Base-by-base conservation (phyloP, 2,888 invertebrate species). In the Diploptera punctata region DNA sequence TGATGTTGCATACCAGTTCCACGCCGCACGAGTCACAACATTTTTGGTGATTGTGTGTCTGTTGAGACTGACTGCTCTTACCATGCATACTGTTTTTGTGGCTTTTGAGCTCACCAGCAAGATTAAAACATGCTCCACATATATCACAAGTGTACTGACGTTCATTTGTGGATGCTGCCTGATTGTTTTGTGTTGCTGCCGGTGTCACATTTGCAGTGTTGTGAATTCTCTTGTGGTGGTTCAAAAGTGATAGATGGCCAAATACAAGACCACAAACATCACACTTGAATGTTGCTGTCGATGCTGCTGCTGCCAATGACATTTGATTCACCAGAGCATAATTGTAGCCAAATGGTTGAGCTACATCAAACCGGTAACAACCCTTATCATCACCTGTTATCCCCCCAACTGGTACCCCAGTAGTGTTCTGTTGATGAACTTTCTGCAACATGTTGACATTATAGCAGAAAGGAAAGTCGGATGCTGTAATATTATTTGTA, bases 221-320 rank as follows among this genome's bases (percentile, higher is more conserved):
- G 73, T 93, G 93, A 79, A 92, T 90, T 77, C 93, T 88, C 84
- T 94, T 95, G 82, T 94, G 94, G 79, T 94, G 93, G 83, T 93
- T 94, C n/a, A 94, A 84, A 72, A 94, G 82, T 61, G 92, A 89
- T 76, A 94, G 86, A 80, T 94, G 94, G 0, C 92, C 92, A 82
- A 94, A 95, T 87, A 93, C 93, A 74, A 94, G 85, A 57, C 94
- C 94, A 80, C 94, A 94, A 9, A 94, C 91, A 82, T 95, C 94
- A 83, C 94, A 94, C 83, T 94, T 95, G 81, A 93, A 94, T 77
- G 93, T 93, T 29, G 94, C 93, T 80, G 93, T 93, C 18, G 92
- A 82, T 1, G 83, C 83, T 70, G 85, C 83, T 0, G 80, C 78
- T 7, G 92, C 90, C 73, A 94, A 86, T 78, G 93, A 92, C 92